Conservation (phyloP, 1,140 invertebrate genomes). For the Lordiphosa stackelbergi region DNA sequence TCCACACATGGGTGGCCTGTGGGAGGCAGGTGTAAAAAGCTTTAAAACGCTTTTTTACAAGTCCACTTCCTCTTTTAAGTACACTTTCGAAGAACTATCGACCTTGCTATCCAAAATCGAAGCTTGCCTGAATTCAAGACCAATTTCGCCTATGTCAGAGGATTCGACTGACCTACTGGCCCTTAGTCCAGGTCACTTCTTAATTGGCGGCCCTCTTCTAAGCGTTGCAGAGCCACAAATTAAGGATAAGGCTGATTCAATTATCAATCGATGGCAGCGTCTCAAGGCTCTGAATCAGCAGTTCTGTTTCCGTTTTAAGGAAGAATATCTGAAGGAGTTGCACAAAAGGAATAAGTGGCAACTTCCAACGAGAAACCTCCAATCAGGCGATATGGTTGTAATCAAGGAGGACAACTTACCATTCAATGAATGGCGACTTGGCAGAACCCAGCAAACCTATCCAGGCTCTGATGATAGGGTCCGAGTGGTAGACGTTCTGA, state of each 20-base stretch:
- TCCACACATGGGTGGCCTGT: no score
- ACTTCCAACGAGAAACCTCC: not conserved
- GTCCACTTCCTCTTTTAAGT: not conserved
- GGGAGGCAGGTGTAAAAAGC: no score
- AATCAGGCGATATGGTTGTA: slow-evolving; percentile 1
- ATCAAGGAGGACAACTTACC: not conserved
- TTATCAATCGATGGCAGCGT: slow-evolving; percentile 1
- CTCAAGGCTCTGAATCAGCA: not conserved
- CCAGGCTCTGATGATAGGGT: not conserved
- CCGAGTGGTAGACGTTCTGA: not conserved
- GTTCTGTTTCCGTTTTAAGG: not conserved
- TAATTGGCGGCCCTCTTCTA: no score
- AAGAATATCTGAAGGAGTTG: not conserved
- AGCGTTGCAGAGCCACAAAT: no score
- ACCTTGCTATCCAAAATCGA: no score
- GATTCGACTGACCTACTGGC: no score
- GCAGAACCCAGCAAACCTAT: not conserved
- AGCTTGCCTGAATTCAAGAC: no score
- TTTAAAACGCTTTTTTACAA: no score
- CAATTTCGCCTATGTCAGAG: no score
- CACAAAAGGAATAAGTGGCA: not conserved
- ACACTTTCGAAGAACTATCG: no score
- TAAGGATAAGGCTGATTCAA: not conserved
- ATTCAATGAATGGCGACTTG: not conserved
- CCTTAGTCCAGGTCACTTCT: no score